Evolutionary conservation across 2,888 invertebrate species (phyloP).

Genomic region (Chymomyza fuscimana): DNA sequence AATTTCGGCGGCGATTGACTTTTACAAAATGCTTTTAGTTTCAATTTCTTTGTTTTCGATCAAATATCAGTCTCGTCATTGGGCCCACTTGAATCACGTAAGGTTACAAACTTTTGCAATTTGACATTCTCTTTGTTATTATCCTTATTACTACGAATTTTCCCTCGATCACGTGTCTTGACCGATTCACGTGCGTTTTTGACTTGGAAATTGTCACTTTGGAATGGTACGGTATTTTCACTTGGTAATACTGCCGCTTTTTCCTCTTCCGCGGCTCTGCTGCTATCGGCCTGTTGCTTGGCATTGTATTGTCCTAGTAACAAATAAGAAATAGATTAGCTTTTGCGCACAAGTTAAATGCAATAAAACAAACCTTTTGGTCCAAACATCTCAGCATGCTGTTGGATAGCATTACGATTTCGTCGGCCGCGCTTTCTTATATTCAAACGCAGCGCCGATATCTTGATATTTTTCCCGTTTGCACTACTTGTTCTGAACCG

Average conservation of each 20-base stretch:
- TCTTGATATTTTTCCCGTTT: conserved; percentile 43
- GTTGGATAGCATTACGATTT: conserved; percentile 53
- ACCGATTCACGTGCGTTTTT: conserved; percentile 32
- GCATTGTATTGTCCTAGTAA: conserved; percentile 51
- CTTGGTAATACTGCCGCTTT: conserved; percentile 53
- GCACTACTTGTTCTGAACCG: conserved; percentile 25
- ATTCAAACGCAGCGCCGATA: conserved; percentile 59
- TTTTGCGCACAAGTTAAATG: background rate
- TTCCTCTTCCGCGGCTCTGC: conserved; percentile 13
- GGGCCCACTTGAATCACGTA: conserved; percentile 64
- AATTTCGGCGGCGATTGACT: conserved; percentile 45
- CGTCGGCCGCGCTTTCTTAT: conserved; percentile 55
- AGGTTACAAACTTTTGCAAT: conserved; percentile 66
- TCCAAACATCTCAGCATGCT: conserved; percentile 70
- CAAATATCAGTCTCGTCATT: conserved; percentile 77
- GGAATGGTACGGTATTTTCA: conserved; percentile 69
- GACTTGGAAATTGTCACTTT: conserved; percentile 64
- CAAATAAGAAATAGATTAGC: background rate
- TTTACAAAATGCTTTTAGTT: conserved; percentile 44
- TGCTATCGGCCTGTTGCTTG: conserved; percentile 19
- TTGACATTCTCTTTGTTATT: conserved; percentile 64
- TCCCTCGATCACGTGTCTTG: conserved; percentile 28
- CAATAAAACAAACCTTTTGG: conserved; percentile 51
- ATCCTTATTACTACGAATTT: conserved; percentile 9
- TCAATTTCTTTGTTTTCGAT: conserved; percentile 32